These are phyloP conservation scores for Zelleria hepariella DNA, from an alignment of 2,888 invertebrate species.

Conservation along the genomic window DNA sequence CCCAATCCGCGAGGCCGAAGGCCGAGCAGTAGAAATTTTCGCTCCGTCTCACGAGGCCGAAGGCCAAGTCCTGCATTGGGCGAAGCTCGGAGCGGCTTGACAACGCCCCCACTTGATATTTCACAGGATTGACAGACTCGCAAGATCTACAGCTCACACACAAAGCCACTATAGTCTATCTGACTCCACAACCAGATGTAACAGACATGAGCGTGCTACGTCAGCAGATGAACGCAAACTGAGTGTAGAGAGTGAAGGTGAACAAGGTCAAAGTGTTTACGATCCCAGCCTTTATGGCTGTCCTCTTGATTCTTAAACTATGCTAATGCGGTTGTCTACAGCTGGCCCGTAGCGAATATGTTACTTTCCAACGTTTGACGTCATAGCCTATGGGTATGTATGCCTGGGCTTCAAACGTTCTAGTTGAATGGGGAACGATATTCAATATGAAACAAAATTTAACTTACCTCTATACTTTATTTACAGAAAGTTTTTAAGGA, in stretches of 20 bases:
- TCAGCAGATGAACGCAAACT: constrained; percentile 6
- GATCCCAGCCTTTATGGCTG: constrained; percentile 6
- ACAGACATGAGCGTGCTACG: neutral
- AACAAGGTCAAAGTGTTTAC: constrained; percentile 53
- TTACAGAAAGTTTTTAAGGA: no score
- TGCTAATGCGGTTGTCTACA: constrained; percentile 28
- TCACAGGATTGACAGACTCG: no score
- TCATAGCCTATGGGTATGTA: constrained; percentile 17
- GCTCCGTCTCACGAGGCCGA: no score
- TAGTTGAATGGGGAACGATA: neutral
- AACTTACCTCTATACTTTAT: no score
- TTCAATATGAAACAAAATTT: neutral
- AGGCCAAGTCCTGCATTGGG: no score
- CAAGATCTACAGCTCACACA: neutral
- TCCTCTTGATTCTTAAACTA: constrained; percentile 46
- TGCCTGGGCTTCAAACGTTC: neutral
- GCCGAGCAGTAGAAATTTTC: no score
- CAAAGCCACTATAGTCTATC: neutral
- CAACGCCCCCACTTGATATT: no score
- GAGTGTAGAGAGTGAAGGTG: constrained; percentile 29
- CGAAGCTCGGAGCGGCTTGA: no score
- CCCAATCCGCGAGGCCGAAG: no score
- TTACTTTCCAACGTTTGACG: constrained; percentile 7
- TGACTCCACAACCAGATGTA: neutral
- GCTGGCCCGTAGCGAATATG: neutral